Base-by-base conservation (phyloP, 2,888 invertebrate species). In the Nomada fucata region DNA sequence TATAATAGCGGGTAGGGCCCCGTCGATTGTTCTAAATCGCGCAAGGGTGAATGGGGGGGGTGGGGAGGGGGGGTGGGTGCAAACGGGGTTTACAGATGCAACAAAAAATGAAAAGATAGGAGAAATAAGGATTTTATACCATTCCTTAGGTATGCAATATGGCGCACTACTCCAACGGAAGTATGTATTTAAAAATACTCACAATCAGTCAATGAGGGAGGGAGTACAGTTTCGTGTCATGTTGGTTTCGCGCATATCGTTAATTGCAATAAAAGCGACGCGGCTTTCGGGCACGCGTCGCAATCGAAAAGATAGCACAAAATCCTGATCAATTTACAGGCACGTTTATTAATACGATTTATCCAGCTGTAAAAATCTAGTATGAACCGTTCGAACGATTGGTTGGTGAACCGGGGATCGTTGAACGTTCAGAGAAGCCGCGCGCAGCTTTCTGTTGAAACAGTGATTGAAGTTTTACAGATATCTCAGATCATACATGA, bases 211-310 rank as follows among this genome's bases (percentile, higher is more conserved):
- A 69, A 60, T 53, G 73, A 69, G 60, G 72, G 36, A 53, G n/a
- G 57, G 59, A 10, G 53, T 61, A 47, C 36, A 44, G 52, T 68
- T 71, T 60, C 68, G 72, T 36, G 59, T 63, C 36, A 26, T 20
- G 42, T 61, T 78, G 26, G 44, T 74, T 10, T 26, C 72, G 71
- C 67, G 86, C 74, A 72, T 75, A 81, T 81, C 76, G 76, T 74
- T 79, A 65, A 64, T 79, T 74, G 79, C 74, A 84, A 83, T 83
- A 82, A 84, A 42, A 55, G 74, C 71, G 79, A 26, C 70, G 70
- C 67, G 26, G 77, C 72, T 70, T 67, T 82, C 61, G 64, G 68
- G 57, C 64, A 63, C 72, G 59, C 53, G 79, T 71, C 70, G 70
- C 69, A 23, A 20, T 36, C 13, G 50, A 69, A 61, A 79, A 57